phyloP scores from a whole-genome alignment of 2,113 vertebrate species.

The Recurvirostra avosetta region DNA sequence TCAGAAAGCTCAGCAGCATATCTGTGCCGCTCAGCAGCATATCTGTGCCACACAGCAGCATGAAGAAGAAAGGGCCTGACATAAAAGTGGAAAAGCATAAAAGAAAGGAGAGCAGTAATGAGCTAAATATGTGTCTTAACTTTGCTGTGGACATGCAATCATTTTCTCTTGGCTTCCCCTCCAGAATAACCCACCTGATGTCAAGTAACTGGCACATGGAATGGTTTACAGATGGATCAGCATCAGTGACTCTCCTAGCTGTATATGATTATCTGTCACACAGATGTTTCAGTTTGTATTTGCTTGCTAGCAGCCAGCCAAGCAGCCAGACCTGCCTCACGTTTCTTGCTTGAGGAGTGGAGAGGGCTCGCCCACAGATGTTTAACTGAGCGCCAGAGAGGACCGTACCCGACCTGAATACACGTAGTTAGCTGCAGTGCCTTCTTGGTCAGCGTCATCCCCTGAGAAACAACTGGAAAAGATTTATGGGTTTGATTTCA shows the following conservation, averaged over 20 bases:
- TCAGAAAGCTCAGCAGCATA: background rate
- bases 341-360: background rate
- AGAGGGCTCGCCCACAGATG: conserved; percentile 53
- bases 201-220: conserved; percentile 39
- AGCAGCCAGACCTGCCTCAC: conserved; percentile 10
- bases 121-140: conserved; percentile 43
- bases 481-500: background rate
- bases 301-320: conserved; percentile 51
- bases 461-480: background rate
- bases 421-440: background rate
- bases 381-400: background rate
- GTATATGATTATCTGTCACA: conserved; percentile 62
- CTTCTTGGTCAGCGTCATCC: background rate
- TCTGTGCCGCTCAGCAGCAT: background rate
- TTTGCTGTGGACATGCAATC: background rate
- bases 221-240: conserved; percentile 65
- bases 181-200: conserved; percentile 66
- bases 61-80: conserved; percentile 5
- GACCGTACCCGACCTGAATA: conserved; percentile 17
- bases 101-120: conserved; percentile 27
- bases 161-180: conserved; percentile 59
- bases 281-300: conserved; percentile 70
- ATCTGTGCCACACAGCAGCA: background rate
- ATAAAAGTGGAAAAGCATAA: conserved; percentile 27
- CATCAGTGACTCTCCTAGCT: conserved; percentile 36